Conservation (phyloP, 2,888 invertebrate genomes). For the Volucella inanis region DNA sequence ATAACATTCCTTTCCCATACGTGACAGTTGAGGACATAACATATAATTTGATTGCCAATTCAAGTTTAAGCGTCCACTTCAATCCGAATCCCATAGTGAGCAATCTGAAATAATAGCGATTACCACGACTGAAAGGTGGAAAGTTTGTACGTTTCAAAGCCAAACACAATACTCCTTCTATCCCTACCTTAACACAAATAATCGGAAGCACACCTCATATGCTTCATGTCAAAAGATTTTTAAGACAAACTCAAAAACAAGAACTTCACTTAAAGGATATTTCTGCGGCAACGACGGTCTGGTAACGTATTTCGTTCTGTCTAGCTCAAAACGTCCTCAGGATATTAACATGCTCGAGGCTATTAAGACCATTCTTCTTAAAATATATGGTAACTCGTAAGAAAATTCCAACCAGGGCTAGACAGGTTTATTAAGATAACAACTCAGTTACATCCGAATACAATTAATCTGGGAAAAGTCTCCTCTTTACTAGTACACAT, state of each 20-base stretch:
- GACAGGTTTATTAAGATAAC: constrained; percentile 36
- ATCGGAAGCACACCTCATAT: neutral
- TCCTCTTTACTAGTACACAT: neutral
- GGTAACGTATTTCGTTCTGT: constrained; percentile 37
- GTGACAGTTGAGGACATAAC: neutral
- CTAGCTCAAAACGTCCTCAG: constrained; percentile 14
- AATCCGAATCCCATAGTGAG: neutral
- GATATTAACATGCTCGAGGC: constrained; percentile 10
- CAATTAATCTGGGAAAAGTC: constrained; percentile 7
- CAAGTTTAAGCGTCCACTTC: constrained; percentile 6
- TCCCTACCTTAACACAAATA: neutral
- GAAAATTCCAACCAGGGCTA: neutral
- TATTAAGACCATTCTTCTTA: neutral
- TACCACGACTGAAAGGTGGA: constrained; percentile 4
- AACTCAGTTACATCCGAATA: constrained; percentile 29
- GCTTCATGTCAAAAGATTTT: constrained; percentile 6
- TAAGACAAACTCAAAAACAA: neutral
- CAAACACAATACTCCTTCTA: constrained; percentile 6
- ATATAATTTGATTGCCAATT: constrained; percentile 27
- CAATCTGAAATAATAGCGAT: constrained; percentile 25
- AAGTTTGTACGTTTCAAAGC: constrained; percentile 34
- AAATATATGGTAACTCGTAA: neutral
- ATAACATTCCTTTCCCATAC: neutral
- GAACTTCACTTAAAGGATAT: neutral
- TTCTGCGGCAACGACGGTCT: neutral